phyloP scores from a whole-genome alignment of 1,140 invertebrate species.

The Hermetia illucens region DNA sequence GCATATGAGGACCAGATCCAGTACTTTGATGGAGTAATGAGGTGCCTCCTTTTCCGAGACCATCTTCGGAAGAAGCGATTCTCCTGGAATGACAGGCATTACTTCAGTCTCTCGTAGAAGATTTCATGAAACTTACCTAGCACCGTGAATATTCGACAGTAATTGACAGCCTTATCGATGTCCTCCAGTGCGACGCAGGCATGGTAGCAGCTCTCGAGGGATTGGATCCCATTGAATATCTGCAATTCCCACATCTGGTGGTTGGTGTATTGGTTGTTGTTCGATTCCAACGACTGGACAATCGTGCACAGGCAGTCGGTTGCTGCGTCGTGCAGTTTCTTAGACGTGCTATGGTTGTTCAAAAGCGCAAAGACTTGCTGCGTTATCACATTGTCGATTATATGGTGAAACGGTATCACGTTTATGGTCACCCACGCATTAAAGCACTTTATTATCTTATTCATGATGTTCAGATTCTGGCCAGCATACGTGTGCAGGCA shows the following conservation, averaged over 20 bases:
- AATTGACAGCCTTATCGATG: constrained; percentile 79
- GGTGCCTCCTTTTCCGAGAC: constrained; percentile 40
- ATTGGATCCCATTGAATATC: constrained; percentile 67
- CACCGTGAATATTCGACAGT: constrained; percentile 90
- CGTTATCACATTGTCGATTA: constrained; percentile 52
- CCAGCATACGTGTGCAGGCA: constrained; percentile 43
- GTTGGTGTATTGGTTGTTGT: constrained; percentile 40
- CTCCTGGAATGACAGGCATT: constrained; percentile 20
- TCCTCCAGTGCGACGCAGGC: constrained; percentile 86
- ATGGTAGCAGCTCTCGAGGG: constrained; percentile 77
- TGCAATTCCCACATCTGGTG: constrained; percentile 48
- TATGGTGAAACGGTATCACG: constrained; percentile 48
- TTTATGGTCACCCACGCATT: constrained; percentile 64
- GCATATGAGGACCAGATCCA: constrained; percentile 83
- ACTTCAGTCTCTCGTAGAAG: background rate
- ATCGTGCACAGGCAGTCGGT: constrained; percentile 83
- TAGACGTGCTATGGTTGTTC: constrained; percentile 44
- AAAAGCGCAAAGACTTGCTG: constrained; percentile 54
- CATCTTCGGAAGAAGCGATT: constrained; percentile 79
- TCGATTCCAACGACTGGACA: constrained; percentile 61
- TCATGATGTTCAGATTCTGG: constrained; percentile 34
- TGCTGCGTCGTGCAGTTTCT: constrained; percentile 74
- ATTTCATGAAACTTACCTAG: constrained; percentile 36
- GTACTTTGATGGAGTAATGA: constrained; percentile 70
- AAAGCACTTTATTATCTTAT: constrained; percentile 59